Evolutionary conservation across 2,797 vertebrate genomes (phyloP).

Genomic region (Pipistrellus pipistrellus): DNA sequence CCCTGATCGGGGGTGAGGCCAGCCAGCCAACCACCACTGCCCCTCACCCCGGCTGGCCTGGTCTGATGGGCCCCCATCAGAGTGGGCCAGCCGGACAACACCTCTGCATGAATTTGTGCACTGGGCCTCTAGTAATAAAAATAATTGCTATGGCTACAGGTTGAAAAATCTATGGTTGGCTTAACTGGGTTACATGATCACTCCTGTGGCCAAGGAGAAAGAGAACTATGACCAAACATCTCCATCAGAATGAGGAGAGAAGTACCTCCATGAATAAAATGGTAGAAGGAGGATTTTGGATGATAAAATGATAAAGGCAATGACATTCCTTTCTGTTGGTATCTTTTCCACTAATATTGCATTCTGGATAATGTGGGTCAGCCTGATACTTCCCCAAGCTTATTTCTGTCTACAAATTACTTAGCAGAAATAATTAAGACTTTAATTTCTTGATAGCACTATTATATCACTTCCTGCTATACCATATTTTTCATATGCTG

Average conservation of each 20-base stretch:
- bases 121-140: background rate
- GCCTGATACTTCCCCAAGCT: background rate
- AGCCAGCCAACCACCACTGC: too few species aligned
- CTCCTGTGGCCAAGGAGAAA: background rate
- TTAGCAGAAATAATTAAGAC: conserved; percentile 45
- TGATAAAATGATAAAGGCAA: background rate
- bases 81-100: too few species aligned
- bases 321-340: background rate
- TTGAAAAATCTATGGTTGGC: background rate
- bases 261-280: background rate
- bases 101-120: too few species aligned
- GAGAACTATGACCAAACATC: background rate
- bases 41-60: too few species aligned
- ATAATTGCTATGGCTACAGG: background rate
- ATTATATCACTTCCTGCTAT: background rate
- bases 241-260: background rate
- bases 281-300: background rate
- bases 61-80: too few species aligned
- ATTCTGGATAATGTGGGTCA: background rate
- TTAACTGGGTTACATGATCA: background rate
- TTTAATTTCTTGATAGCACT: background rate
- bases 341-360: background rate
- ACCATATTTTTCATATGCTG: background rate
- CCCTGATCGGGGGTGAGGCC: too few species aligned
- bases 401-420: background rate